phyloP scores from a whole-genome alignment of 2,113 vertebrate genomes.

The Merops nubicus region DNA sequence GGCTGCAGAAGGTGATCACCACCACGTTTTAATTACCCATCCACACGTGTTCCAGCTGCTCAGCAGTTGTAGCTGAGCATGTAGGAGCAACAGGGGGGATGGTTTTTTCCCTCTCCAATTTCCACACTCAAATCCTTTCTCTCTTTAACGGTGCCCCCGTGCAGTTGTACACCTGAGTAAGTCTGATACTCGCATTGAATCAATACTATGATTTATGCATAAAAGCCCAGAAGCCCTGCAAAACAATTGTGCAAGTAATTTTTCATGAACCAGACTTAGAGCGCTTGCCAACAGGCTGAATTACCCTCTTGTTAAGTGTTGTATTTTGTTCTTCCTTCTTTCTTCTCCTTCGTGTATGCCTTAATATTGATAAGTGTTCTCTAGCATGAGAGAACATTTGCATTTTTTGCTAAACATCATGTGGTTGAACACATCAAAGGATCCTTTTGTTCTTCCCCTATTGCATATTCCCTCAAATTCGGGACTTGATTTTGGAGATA shows the following conservation, averaged over 20 bases:
- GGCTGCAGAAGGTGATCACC: not conserved
- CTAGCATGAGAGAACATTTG: conserved; percentile 56
- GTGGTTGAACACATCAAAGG: conserved; percentile 62
- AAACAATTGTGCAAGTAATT: conserved; percentile 61
- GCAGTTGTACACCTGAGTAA: conserved; percentile 35
- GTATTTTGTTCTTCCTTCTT: conserved; percentile 69
- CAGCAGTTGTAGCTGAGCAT: not conserved
- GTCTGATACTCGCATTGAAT: conserved; percentile 42
- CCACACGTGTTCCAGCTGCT: not conserved
- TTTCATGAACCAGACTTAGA: conserved; percentile 67
- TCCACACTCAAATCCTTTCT: not conserved
- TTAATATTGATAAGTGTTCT: conserved; percentile 76
- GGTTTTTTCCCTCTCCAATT: conserved; percentile 8
- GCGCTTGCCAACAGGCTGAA: conserved; percentile 72
- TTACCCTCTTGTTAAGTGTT: conserved; percentile 73
- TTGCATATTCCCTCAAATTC: not conserved
- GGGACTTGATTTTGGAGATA: not conserved
- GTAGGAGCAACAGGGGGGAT: not conserved
- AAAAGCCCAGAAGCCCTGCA: conserved; percentile 43
- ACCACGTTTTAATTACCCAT: not conserved
- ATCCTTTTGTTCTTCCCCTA: conserved; percentile 46
- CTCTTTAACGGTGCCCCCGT: not conserved
- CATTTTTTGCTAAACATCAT: conserved; percentile 55
- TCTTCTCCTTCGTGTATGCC: conserved; percentile 69
- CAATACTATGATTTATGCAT: conserved; percentile 63